Evolutionary conservation across 2,797 vertebrate genomes (phyloP), one percentile per base, ranked within the genome.

Genomic region (Anas capensis): DNA sequence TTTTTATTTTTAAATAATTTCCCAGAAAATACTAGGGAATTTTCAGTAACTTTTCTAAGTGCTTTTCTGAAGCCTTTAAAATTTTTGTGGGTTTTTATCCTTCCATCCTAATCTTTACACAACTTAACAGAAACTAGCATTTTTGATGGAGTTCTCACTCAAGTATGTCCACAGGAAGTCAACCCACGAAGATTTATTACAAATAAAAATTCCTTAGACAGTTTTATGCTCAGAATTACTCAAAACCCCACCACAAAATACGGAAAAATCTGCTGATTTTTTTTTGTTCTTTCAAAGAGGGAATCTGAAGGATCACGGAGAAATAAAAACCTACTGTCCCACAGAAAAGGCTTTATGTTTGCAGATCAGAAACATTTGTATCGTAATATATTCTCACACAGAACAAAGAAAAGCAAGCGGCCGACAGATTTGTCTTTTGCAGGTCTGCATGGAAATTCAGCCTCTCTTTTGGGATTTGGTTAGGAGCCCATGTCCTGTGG

Each of bases 21-120:
- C 81, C 86, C 64, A 73, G 93, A 96, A 96, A 96, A 87, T 77
- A 71, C 16, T 11, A 8, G 12, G 40, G 57, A 88, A 36, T 82
- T 89, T 93, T 93, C 64, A 73, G 72, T 84, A 71, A 81, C 9
- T 82, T 95, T 85, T 80, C 48, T 42, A 38, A 92, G 79, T 16
- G 21, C 16, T 73, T 95, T 88, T 94, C 56, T 70, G 53, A 94
- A 91, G 36, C 56, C 44, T 87, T 81, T 84, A 92, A 58, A 49
- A 64, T 66, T 86, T 85, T 92, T 95, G 92, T 93, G 92, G 90
- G 58, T 79, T 96, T 92, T 93, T 70, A 36, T 89, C 68, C 48
- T 91, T 49, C 60, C 31, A 49, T 73, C 44, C 42, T 62, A 84
- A 84, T 92, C 83, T 92, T 92, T 56, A 82, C 53, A 44, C 64